Evolutionary conservation across 2,113 vertebrate species (phyloP).

Genomic region (Setophaga coronata): DNA sequence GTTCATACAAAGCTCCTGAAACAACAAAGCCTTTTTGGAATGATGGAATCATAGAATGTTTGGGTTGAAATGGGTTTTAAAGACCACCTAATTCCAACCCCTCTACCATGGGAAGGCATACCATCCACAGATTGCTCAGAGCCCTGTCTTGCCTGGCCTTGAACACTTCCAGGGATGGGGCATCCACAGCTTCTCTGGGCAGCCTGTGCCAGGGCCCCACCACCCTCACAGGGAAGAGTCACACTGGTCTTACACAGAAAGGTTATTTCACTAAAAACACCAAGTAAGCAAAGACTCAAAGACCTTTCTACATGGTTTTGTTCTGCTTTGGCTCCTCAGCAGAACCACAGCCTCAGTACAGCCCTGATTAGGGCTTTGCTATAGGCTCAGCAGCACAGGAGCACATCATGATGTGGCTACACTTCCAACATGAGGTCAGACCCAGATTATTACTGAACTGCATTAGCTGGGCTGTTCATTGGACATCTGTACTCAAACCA

Average conservation of each 20-base stretch:
- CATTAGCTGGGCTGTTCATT: neutral
- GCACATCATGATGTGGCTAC: accelerated
- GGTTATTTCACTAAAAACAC: neutral
- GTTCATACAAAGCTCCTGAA: neutral
- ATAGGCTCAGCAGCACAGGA: neutral
- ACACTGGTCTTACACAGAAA: neutral
- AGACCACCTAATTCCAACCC: neutral
- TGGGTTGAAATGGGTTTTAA: neutral
- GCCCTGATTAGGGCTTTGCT: neutral
- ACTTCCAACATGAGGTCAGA: neutral
- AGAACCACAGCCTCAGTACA: neutral
- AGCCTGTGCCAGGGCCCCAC: accelerated
- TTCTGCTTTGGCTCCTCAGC: neutral
- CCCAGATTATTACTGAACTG: neutral
- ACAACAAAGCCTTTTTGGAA: neutral
- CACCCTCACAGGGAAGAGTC: neutral
- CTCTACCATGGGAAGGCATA: neutral
- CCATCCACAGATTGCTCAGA: neutral
- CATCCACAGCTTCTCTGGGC: neutral
- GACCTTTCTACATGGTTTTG: neutral
- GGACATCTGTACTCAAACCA: neutral
- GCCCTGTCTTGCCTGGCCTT: neutral
- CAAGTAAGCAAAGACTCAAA: neutral
- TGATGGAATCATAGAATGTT: neutral
- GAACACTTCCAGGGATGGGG: neutral